A percentile compares a stretch with the other conserved stretches of the same genome.
These are phyloP conservation scores for Sus scrofa DNA, from an alignment of 2,113 vertebrate species.

Conservation along the genomic window T2T-Sscrofa CM000822.6:48422501-48423000, in stretches of 20 bases:
- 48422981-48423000: conserved; percentile 8
- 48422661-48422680: not conserved
- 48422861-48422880: not conserved
- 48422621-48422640: no score
- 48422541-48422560: not conserved
- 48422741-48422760: not conserved
- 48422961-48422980: not conserved
- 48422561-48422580: not conserved
- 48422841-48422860: not conserved
- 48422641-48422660: not conserved
- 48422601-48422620: no score
- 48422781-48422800: not conserved
- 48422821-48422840: not conserved
- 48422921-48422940: not conserved
- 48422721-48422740: not conserved
- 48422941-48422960: not conserved
- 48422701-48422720: not conserved
- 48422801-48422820: not conserved
- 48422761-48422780: not conserved
- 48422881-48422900: not conserved
- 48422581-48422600: not conserved
- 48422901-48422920: not conserved
- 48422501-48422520: not conserved
- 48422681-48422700: not conserved
- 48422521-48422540: not conserved